Conservation (phyloP, 2,113 vertebrate genomes). For the Camelus dromedarius region DNA sequence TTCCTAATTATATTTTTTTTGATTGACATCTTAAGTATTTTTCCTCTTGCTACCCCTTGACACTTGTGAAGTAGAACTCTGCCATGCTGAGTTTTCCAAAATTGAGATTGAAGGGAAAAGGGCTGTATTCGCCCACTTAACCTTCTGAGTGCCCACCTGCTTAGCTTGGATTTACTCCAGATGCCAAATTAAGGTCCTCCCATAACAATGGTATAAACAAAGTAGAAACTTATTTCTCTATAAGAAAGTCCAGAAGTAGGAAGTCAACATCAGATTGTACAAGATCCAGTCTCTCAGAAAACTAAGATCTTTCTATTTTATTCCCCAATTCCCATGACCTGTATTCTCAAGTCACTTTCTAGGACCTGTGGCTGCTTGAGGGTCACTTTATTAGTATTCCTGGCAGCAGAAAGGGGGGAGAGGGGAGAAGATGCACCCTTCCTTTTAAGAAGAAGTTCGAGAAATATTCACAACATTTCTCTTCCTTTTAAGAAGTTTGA, state of each 20-base stretch:
- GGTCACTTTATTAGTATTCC: not conserved
- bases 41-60: conserved; percentile 18
- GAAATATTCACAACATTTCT: not conserved
- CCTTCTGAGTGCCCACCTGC: not conserved
- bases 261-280: not conserved
- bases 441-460: not conserved
- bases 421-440: not conserved
- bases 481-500: not conserved
- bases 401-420: not conserved
- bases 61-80: not conserved
- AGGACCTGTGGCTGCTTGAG: not conserved
- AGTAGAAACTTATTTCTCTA: not conserved
- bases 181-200: not conserved
- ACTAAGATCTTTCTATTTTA: not conserved
- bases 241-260: not conserved
- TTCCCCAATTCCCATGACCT: not conserved
- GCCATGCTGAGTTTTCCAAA: not conserved
- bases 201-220: not conserved
- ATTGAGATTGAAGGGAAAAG: not conserved
- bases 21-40: not conserved
- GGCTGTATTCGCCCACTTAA: not conserved
- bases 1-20: not conserved
- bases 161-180: not conserved
- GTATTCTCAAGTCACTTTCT: not conserved
- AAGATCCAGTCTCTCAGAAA: not conserved